phyloP scores from a whole-genome alignment of 2,113 vertebrate species.

The Lonchura striata region DNA sequence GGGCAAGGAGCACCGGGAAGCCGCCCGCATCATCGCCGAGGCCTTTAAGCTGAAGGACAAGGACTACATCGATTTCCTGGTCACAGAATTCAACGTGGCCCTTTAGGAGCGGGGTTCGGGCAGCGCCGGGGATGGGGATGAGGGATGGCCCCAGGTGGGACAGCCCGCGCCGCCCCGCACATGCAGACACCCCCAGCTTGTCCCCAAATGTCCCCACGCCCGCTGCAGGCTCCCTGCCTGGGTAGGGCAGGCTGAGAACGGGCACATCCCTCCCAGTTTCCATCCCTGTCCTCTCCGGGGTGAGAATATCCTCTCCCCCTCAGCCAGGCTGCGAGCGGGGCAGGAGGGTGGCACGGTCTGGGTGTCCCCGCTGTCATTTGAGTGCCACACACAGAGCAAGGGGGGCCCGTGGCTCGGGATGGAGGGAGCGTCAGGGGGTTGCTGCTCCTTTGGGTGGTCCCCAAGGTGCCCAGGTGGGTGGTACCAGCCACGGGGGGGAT shows the following conservation, averaged over 20 bases:
- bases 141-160: neutral
- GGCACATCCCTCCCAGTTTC: neutral
- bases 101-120: conserved; percentile 72
- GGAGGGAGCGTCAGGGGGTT: neutral
- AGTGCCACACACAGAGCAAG: conserved; percentile 54
- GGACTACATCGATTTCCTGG: conserved; percentile 92
- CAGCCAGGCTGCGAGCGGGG: neutral
- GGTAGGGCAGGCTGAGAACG: neutral
- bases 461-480: neutral
- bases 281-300: neutral
- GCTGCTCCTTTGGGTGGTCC: neutral
- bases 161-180: neutral
- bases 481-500: neutral
- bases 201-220: neutral
- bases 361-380: neutral
- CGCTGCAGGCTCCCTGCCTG: neutral
- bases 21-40: conserved; percentile 92
- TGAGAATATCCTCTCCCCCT: neutral
- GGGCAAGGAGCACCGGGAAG: conserved; percentile 91
- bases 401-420: neutral
- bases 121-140: rapidly evolving
- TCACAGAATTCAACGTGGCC: conserved; percentile 95
- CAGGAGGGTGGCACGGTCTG: rapidly evolving
- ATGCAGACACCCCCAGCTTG: neutral
- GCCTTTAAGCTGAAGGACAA: conserved; percentile 96